phyloP scores from a whole-genome alignment of 2,113 vertebrate genomes.

The Camelus bactrianus region DNA sequence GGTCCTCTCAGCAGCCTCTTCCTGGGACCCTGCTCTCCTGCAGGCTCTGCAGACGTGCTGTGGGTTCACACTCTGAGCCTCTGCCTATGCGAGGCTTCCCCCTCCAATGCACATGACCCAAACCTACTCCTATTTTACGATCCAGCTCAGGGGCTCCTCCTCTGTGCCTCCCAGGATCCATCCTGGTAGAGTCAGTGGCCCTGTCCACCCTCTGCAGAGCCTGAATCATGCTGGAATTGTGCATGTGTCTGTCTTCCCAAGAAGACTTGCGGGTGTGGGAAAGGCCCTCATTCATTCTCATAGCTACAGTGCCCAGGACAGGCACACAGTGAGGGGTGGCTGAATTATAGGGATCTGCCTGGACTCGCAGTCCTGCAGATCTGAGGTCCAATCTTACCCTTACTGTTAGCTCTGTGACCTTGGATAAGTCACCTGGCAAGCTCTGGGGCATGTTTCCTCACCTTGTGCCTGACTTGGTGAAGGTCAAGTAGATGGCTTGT shows the following conservation, averaged over 20 bases:
- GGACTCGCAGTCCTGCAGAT: not conserved
- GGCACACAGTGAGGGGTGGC: not conserved
- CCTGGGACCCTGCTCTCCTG: too few species aligned
- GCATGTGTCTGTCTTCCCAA: not conserved
- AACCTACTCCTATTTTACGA: not conserved
- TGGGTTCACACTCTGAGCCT: not conserved
- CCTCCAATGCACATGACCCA: fast-evolving
- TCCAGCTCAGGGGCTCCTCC: not conserved
- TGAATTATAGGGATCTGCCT: not conserved
- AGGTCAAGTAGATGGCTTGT: not conserved
- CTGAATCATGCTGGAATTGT: not conserved
- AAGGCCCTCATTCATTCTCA: too few species aligned
- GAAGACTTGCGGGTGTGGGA: not conserved
- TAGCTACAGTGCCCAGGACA: not conserved
- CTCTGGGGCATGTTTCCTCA: not conserved
- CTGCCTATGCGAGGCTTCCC: fast-evolving
- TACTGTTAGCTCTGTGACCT: too few species aligned
- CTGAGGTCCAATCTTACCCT: not conserved
- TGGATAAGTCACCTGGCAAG: too few species aligned
- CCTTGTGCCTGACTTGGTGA: not conserved
- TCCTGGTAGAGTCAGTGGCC: not conserved
- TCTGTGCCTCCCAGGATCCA: not conserved
- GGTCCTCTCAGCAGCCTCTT: too few species aligned
- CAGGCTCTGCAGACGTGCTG: not conserved
- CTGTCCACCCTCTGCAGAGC: not conserved